Conservation (phyloP, 2,888 invertebrate species). For the Torymus tubicola region DNA sequence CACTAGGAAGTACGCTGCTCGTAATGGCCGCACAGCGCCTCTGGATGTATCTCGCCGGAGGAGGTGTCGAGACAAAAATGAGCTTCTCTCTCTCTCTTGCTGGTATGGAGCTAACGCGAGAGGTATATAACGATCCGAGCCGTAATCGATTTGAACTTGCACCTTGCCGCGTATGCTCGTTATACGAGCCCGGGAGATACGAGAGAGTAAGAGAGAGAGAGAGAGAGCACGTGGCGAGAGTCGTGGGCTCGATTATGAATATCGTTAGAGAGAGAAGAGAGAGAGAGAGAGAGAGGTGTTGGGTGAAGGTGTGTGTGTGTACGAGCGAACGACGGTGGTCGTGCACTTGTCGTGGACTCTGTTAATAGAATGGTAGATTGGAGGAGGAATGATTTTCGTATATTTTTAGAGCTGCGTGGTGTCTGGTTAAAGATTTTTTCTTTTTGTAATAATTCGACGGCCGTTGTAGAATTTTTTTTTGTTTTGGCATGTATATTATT, state of each 20-base stretch:
- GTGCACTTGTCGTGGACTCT: too few relatives aligned
- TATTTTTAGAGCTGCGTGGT: too few relatives aligned
- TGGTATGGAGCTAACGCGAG: too few relatives aligned
- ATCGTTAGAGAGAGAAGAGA: neutral
- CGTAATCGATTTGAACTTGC: slow-evolving; percentile 71
- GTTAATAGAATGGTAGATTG: too few relatives aligned
- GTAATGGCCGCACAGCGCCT: neutral
- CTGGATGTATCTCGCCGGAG: slow-evolving; percentile 64
- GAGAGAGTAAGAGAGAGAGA: neutral
- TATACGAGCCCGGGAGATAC: neutral
- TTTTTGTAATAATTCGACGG: too few relatives aligned
- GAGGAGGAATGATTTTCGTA: too few relatives aligned
- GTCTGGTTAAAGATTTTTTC: too few relatives aligned
- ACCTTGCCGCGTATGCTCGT: slow-evolving; percentile 60
- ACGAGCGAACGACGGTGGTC: too few relatives aligned
- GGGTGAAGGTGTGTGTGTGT: too few relatives aligned
- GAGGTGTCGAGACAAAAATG: slow-evolving; percentile 66
- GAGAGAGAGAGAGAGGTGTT: too few relatives aligned
- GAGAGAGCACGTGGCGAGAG: neutral
- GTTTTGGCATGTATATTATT: too few relatives aligned
- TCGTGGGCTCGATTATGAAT: slow-evolving; percentile 39
- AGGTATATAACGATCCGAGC: neutral
- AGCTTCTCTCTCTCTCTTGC: neutral
- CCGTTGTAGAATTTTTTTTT: too few relatives aligned
- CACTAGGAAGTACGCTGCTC: slow-evolving; percentile 51